Conservation (phyloP, 2,113 vertebrate species). For the Bos javanicus region DNA sequence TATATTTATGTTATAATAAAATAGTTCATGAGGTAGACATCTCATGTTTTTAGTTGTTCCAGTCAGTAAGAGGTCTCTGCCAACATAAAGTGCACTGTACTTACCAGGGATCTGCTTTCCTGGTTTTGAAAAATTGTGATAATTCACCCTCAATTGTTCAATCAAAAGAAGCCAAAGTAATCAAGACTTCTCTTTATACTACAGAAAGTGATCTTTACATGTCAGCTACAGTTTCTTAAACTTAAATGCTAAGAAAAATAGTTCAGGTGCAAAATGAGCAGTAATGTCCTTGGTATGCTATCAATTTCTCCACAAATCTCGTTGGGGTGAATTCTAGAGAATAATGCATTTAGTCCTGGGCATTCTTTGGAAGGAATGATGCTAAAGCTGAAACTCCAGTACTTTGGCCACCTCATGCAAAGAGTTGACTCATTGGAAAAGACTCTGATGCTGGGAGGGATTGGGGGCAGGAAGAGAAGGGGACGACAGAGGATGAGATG, state of each 20-base stretch:
- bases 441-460: too few species aligned
- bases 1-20: not conserved
- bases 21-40: not conserved
- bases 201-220: rapidly evolving
- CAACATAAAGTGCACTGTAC: not conserved
- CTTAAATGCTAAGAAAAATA: not conserved
- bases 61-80: not conserved
- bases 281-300: not conserved
- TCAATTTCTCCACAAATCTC: not conserved
- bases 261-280: not conserved
- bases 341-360: not conserved
- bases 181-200: not conserved
- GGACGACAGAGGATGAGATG: too few species aligned
- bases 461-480: too few species aligned
- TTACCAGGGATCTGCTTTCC: not conserved
- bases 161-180: not conserved
- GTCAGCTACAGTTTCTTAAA: not conserved
- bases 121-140: not conserved
- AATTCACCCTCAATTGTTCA: not conserved
- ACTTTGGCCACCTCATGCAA: too few species aligned
- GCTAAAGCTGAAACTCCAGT: too few species aligned
- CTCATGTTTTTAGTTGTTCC: not conserved
- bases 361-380: too few species aligned
- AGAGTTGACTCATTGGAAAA: too few species aligned
- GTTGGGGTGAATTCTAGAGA: not conserved